Percentiles rank a stretch among this genome's conserved stretches.
These are phyloP conservation scores for Parnassius orleans DNA, from an alignment of 2,888 invertebrate genomes.

Conservation along the genomic window DNA sequence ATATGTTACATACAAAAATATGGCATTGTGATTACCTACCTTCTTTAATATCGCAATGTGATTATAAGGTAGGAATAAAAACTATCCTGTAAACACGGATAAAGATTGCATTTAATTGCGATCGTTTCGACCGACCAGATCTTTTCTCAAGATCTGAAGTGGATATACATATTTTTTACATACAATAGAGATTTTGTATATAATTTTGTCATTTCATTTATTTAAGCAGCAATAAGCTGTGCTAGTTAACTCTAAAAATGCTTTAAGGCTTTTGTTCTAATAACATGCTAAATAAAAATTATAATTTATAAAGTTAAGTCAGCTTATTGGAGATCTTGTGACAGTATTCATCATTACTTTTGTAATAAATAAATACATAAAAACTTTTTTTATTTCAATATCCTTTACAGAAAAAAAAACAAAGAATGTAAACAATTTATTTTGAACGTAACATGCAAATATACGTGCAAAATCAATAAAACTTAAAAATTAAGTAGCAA, in stretches of 20 bases:
- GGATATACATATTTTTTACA: conserved; percentile 69
- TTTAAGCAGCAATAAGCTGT: conserved; percentile 52
- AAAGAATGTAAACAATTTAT: conserved; percentile 25
- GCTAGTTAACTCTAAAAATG: conserved; percentile 58
- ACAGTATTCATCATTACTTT: conserved; percentile 60
- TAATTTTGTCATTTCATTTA: conserved; percentile 58
- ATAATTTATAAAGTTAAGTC: conserved; percentile 53
- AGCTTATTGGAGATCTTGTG: conserved; percentile 68
- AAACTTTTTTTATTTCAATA: conserved; percentile 42
- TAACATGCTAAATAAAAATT: conserved; percentile 56
- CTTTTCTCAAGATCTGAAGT: conserved; percentile 73
- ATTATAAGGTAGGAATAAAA: conserved; percentile 51
- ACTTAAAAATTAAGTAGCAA: conserved; percentile 11
- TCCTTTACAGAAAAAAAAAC: conserved; percentile 25
- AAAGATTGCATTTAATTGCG: conserved; percentile 68
- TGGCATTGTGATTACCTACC: conserved; percentile 73
- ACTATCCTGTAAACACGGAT: conserved; percentile 77
- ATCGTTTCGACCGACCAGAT: conserved; percentile 81
- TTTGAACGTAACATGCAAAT: conserved; percentile 5
- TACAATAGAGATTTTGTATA: conserved; percentile 76
- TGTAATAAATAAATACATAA: conserved; percentile 63
- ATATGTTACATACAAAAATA: conserved; percentile 45
- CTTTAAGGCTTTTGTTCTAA: conserved; percentile 72
- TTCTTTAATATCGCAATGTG: conserved; percentile 51
- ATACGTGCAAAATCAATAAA: conserved; percentile 12